Conservation (phyloP, 2,888 invertebrate genomes). For the Nephrotoma guestfalica region DNA sequence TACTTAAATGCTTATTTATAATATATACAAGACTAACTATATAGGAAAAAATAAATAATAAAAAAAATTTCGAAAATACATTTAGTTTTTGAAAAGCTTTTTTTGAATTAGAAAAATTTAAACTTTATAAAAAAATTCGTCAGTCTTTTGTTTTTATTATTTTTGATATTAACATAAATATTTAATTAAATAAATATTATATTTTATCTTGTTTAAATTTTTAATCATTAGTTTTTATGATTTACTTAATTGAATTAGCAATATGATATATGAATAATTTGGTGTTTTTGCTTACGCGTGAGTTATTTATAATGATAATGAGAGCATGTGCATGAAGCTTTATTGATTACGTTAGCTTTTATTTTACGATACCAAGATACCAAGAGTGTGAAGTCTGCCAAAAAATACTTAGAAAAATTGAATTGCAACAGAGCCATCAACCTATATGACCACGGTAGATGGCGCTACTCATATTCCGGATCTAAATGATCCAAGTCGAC, state of each 20-base stretch:
- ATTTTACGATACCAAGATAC: background rate
- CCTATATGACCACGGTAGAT: too few species aligned
- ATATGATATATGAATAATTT: background rate
- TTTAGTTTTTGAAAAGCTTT: background rate
- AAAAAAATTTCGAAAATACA: background rate
- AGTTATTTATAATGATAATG: background rate
- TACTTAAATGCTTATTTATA: background rate
- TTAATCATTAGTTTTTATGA: background rate
- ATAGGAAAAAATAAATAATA: background rate
- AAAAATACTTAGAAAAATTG: too few species aligned
- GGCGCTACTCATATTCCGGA: too few species aligned
- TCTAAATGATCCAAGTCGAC: too few species aligned
- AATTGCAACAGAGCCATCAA: too few species aligned
- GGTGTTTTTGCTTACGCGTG: background rate
- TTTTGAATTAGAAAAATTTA: background rate
- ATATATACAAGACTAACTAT: background rate
- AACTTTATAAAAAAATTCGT: background rate
- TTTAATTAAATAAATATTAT: background rate
- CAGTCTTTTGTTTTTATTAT: background rate
- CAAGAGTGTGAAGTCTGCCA: background rate
- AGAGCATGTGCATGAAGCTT: background rate
- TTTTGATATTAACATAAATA: background rate
- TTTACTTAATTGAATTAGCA: background rate
- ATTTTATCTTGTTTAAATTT: background rate
- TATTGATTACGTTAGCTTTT: background rate